Conservation (phyloP, 2,113 vertebrate genomes). For the Phycodurus eques region DNA sequence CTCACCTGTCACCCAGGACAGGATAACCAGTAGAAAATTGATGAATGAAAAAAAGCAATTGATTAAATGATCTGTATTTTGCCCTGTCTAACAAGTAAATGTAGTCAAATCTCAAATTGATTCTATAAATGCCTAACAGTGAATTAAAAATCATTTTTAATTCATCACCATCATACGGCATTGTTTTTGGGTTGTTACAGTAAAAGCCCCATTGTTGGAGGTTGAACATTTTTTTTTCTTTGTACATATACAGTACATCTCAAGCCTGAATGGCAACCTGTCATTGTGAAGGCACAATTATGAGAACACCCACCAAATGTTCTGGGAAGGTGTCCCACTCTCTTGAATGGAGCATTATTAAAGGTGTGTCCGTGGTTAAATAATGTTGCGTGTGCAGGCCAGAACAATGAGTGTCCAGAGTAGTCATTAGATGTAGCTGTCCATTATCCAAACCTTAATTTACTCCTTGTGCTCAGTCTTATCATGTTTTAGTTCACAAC, state of each 20-base stretch:
- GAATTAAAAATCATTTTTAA: no score
- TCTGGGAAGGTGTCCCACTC: not conserved
- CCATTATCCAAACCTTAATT: conserved; percentile 52
- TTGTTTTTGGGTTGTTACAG: not conserved
- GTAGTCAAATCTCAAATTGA: no score
- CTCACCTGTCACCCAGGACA: not conserved
- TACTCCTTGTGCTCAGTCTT: conserved; percentile 10
- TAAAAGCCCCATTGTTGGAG: not conserved
- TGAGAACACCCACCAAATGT: not conserved
- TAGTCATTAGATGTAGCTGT: conserved; percentile 45
- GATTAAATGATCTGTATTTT: no score
- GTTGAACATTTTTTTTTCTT: not conserved
- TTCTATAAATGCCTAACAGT: no score
- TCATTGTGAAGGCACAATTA: not conserved
- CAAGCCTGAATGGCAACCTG: not conserved
- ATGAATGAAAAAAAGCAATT: not conserved
- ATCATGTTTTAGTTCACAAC: conserved; percentile 42
- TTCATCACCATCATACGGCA: no score
- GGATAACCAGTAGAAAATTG: not conserved
- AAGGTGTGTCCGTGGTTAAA: not conserved
- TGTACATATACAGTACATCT: no score
- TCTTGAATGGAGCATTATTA: not conserved
- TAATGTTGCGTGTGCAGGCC: conserved; percentile 16
- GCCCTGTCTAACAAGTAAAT: no score
- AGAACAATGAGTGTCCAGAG: conserved; percentile 35